Base-by-base conservation (phyloP, 2,888 invertebrate species). In the Cyclophora albipunctata region DNA sequence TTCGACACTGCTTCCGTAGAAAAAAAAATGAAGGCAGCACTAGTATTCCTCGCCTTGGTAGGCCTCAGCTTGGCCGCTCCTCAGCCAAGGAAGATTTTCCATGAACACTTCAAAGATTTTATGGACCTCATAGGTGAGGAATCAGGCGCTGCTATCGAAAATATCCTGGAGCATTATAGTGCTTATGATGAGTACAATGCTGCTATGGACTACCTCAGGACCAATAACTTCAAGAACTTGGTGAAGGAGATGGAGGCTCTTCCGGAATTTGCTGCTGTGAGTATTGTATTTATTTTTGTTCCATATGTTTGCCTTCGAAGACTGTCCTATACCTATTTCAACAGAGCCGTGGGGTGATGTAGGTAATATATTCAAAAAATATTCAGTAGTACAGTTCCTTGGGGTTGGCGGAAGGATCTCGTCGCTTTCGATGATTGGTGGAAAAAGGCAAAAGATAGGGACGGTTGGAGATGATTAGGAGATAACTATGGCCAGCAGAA, bases 221-320 rank as follows among this genome's bases (percentile, higher is more conserved):
- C 78, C 0, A 62, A 69, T 4, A 67, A 70, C 54, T 84, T 83
- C 68, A 78, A 67, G 50, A 68, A 73, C 2, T 60, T 83, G 40
- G 55, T 83, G 2, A 70, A 68, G 35, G 82, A 84, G 56, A 74
- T 84, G 75, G 82, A 83, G 64, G 61, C 67, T 3, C 63, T 83
- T 54, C 82, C 81, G 20, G 81, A 83, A 66, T 83, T 84, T 53
- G 58, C 62, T 53, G 79, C 79, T 53, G 84, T 84, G 59, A 81
- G 82, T 75, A 37, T 40, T 48, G 34, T 7, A 37, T 34, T 20
- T 20, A 20, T 20, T 5, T 34, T 47, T 37, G 43, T 46, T 47
- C n/a, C 2, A 48, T 7, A 20, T 20, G 20, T 20, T 20, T 20
- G 20, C 20, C 20, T 20, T 20, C 20, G 2, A 20, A 20, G 20